Base-by-base conservation (phyloP, 92 coral and sea anemone genomes). In the Porites rus region DNA sequence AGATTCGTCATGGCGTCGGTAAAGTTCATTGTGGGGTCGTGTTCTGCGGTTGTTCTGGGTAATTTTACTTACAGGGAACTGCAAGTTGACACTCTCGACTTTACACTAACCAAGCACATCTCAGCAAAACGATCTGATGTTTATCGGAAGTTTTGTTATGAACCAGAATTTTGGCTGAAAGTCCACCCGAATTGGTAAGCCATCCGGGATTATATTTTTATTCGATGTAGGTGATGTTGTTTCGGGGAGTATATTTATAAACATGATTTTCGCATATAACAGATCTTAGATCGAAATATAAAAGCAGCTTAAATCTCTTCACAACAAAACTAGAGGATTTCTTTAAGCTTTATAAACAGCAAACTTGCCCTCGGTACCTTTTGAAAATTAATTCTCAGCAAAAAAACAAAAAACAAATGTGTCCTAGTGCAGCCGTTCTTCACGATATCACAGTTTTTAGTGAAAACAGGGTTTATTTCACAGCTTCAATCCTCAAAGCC, bases 111-210 rank as follows among this genome's bases (percentile, higher is more conserved):
- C 7, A 22, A 65, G 22, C 69, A 68, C 25, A 81, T 81, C 53
- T 65, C 75, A 19, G 85, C 85, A 1, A 54, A 68, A 67, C 66
- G 76, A 53, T 68, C 85, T 7, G 76, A 69, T 71, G 85, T 68
- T 51, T 81, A 65, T 81, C 68, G 25, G 53, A 64, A n/a, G 38
- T 25, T 71, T 10, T 5, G 68, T 5, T 13, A 81, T 19, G 76
- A 80, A 9, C 74, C 76, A 4, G 76, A 80, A 70, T 17, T 66
- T 51, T 68, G 21, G 67, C 56, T 70, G 53, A 59, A 68, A 18
- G 22, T 69, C 69, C 85, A 81, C 16, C 85, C 76, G 2, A 21
- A 65, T 62, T 54, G 75, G 85, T 81, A 64, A 78, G 82, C 17
- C 38, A 38, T 43, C 38, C 38, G 38, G 16, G 17, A 17, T 16